Evolutionary conservation across 2,113 vertebrate species (phyloP).

Genomic region (Greenwoodochromis staneri): DNA sequence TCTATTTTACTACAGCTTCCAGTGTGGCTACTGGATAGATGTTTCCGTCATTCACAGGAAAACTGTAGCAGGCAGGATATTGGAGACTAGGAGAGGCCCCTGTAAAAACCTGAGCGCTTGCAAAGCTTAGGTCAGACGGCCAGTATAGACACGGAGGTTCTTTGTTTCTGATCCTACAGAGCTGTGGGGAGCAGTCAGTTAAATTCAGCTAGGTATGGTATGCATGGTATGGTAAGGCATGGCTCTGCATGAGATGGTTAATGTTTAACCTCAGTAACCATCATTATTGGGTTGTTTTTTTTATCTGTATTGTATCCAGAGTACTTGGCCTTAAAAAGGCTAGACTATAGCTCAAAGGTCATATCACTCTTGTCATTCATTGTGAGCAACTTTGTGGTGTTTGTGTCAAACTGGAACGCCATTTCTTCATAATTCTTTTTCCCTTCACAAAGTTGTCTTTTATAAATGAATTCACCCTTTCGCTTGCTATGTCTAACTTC

Average conservation of each 20-base stretch:
- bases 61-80: constrained; percentile 49
- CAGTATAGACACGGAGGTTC: constrained; percentile 16
- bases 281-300: background rate
- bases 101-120: constrained; percentile 42
- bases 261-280: background rate
- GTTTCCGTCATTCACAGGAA: background rate
- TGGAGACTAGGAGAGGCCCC: constrained; percentile 46
- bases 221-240: background rate
- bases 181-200: constrained; percentile 12
- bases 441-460: background rate
- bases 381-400: background rate
- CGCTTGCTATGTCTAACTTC: background rate
- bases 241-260: background rate
- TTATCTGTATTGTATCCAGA: background rate
- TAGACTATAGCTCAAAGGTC: background rate
- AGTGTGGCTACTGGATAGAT: background rate
- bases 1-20: background rate
- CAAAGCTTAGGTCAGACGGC: constrained; percentile 26
- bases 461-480: background rate
- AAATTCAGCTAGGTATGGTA: background rate
- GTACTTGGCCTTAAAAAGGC: background rate
- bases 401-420: background rate
- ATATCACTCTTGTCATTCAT: background rate
- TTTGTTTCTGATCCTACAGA: constrained; percentile 26
- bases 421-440: rapidly evolving